Evolutionary conservation across 2,888 invertebrate genomes (phyloP).

Genomic region (Belgica antarctica): DNA sequence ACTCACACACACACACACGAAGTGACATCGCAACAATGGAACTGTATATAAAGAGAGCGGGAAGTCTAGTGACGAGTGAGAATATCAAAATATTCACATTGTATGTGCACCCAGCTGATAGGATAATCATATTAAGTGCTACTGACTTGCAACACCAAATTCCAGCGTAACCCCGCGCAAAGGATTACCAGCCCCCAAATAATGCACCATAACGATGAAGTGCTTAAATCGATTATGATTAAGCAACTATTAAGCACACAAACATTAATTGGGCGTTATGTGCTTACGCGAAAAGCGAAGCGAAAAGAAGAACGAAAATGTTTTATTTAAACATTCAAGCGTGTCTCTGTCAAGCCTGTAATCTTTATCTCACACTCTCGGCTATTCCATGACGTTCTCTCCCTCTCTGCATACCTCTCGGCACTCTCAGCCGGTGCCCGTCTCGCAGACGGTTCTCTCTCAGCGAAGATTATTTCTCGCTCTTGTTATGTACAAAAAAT

Average conservation of each 20-base stretch:
- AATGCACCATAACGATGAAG: not conserved
- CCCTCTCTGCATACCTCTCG: too few relatives aligned
- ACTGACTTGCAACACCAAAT: too few relatives aligned
- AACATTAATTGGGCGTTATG: constrained; percentile 14
- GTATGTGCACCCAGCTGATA: constrained; percentile 24
- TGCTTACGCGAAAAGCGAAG: constrained; percentile 13
- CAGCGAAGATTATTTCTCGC: too few relatives aligned
- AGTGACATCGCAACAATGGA: not conserved
- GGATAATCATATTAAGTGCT: constrained; percentile 12
- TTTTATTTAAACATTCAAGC: constrained; percentile 30
- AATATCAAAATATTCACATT: constrained; percentile 18
- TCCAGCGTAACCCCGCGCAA: not conserved
- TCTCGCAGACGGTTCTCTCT: too few relatives aligned
- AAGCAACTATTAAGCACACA: constrained; percentile 12
- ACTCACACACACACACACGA: not conserved
- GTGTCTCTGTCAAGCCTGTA: constrained; percentile 18
- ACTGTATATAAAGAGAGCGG: not conserved
- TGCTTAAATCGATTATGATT: not conserved
- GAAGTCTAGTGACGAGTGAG: constrained; percentile 18
- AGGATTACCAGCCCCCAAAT: not conserved
- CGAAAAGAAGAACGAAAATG: not conserved
- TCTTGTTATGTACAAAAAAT: not conserved
- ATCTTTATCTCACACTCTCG: not conserved
- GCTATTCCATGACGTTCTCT: too few relatives aligned
- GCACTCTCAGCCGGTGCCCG: too few relatives aligned